phyloP scores from a whole-genome alignment of 2,888 invertebrate genomes.

The Macropis europaea region DNA sequence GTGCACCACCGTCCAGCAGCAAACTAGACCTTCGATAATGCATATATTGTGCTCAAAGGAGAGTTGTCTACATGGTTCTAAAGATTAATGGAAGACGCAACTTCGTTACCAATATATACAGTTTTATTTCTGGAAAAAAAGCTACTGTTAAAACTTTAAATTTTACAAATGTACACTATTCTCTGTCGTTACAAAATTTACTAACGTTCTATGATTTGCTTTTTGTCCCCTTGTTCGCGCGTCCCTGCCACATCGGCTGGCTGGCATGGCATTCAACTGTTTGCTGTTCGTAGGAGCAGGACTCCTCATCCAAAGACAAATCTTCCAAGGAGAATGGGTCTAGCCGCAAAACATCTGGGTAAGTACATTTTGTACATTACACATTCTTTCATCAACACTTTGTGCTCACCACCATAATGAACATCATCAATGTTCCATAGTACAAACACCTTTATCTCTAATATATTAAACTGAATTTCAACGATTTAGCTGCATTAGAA shows the following conservation, averaged over 20 bases:
- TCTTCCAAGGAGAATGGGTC: slow-evolving; percentile 84
- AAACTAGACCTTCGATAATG: slow-evolving; percentile 46
- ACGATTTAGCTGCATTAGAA: neutral
- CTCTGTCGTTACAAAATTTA: slow-evolving; percentile 66
- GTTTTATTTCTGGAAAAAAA: slow-evolving; percentile 53
- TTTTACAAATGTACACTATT: slow-evolving; percentile 48
- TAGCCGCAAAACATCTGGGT: slow-evolving; percentile 82
- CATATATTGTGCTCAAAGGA: slow-evolving; percentile 51
- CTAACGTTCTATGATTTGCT: slow-evolving; percentile 77
- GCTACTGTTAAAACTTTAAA: slow-evolving; percentile 50
- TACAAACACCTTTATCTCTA: neutral
- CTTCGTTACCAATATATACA: slow-evolving; percentile 43
- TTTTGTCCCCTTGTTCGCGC: slow-evolving; percentile 79
- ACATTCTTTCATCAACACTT: neutral
- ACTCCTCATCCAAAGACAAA: slow-evolving; percentile 77
- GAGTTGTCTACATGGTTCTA: slow-evolving; percentile 49
- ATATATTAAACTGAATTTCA: neutral
- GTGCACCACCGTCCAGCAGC: slow-evolving; percentile 55
- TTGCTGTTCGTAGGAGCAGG: slow-evolving; percentile 79
- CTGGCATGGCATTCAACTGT: slow-evolving; percentile 79
- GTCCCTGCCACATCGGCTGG: slow-evolving; percentile 78
- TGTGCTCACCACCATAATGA: neutral
- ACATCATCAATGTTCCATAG: neutral
- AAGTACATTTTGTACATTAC: slow-evolving; percentile 70
- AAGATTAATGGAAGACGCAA: slow-evolving; percentile 43